These are phyloP conservation scores for Plutella xylostella DNA, from an alignment of 2,888 invertebrate species.

Conservation along the genomic window DNA sequence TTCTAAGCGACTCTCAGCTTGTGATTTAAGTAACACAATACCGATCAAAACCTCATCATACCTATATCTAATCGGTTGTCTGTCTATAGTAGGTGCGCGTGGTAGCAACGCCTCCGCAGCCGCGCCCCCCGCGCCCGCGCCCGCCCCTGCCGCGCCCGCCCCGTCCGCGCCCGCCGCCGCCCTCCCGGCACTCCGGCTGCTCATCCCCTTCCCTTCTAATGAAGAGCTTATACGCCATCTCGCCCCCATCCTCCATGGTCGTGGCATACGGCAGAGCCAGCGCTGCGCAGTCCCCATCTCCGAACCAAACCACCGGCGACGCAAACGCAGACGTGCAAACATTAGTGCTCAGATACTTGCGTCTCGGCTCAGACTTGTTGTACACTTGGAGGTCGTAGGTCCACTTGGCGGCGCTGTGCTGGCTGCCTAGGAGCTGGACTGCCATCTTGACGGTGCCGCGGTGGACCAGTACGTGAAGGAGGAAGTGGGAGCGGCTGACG, in stretches of 20 bases:
- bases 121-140: no score
- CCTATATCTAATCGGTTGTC: no score
- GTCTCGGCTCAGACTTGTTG: slow-evolving; percentile 36
- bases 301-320: slow-evolving; percentile 26
- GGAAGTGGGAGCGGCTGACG: no score
- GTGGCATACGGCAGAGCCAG: slow-evolving; percentile 27
- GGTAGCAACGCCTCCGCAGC: no score
- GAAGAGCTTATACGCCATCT: slow-evolving; percentile 29
- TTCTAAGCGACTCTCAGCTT: no score
- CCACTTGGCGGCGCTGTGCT: slow-evolving; percentile 42
- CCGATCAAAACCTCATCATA: no score
- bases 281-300: slow-evolving; percentile 26
- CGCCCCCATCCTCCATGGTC: slow-evolving; percentile 21
- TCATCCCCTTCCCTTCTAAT: slow-evolving; percentile 20
- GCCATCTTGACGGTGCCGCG: no score
- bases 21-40: background rate
- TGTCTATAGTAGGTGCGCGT: no score
- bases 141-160: no score
- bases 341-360: slow-evolving; percentile 33
- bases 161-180: no score
- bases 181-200: slow-evolving; percentile 1
- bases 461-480: slow-evolving; percentile 20
- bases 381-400: slow-evolving; percentile 44
- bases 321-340: slow-evolving; percentile 27
- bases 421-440: slow-evolving; percentile 37